These are phyloP conservation scores for Meteorus cinctellus DNA, from an alignment of 2,888 invertebrate genomes.

Conservation along the genomic window DNA sequence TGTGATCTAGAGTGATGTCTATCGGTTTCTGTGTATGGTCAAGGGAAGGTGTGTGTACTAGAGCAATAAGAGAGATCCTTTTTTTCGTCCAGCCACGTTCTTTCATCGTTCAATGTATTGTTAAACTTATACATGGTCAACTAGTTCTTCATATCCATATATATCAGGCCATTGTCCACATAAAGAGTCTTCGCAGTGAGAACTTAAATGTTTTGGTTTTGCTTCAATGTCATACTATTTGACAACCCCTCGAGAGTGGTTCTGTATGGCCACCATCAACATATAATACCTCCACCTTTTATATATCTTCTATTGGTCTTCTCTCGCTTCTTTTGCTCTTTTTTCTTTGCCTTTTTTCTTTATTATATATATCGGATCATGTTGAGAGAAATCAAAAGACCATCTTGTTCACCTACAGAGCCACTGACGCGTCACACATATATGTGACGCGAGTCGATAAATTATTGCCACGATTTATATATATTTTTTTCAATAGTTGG, in stretches of 20 bases:
- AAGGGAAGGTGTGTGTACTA: neutral
- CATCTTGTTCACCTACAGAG: slow-evolving; percentile 29
- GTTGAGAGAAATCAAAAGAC: slow-evolving; percentile 47
- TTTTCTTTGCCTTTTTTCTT: neutral
- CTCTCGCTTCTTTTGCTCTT: neutral
- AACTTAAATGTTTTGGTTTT: slow-evolving; percentile 66
- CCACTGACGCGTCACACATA: slow-evolving; percentile 46
- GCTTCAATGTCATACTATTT: slow-evolving; percentile 56
- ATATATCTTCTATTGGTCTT: neutral
- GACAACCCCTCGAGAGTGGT: slow-evolving; percentile 56
- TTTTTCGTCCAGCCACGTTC: slow-evolving; percentile 29
- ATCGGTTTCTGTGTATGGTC: slow-evolving; percentile 5
- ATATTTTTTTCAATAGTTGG: neutral
- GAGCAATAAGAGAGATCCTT: slow-evolving; percentile 42
- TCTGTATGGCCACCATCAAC: neutral
- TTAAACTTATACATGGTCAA: slow-evolving; percentile 50
- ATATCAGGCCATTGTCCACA: slow-evolving; percentile 52
- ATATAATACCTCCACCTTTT: neutral
- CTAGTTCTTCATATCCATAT: slow-evolving; percentile 41
- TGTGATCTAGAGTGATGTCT: slow-evolving; percentile 58
- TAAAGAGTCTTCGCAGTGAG: slow-evolving; percentile 39
- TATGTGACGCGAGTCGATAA: slow-evolving; percentile 51
- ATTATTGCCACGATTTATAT: slow-evolving; percentile 53
- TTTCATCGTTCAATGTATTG: slow-evolving; percentile 55
- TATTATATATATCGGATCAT: neutral